These are phyloP conservation scores for Pheosia gnoma DNA, from an alignment of 2,888 invertebrate genomes.

Conservation along the genomic window DNA sequence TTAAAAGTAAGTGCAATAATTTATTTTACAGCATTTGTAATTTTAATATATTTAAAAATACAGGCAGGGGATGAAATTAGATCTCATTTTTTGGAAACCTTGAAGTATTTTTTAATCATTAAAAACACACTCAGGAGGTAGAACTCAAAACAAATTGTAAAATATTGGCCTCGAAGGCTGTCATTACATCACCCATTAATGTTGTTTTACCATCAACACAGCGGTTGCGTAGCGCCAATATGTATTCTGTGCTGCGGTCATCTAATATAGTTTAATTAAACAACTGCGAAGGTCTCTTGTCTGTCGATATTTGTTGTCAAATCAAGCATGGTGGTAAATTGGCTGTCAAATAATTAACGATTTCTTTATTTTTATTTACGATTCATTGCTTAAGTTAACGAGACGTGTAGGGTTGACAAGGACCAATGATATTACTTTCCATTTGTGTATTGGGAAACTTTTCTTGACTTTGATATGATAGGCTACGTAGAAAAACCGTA, in stretches of 20 bases:
- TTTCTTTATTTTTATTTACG: slow-evolving; percentile 1
- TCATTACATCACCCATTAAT: background rate
- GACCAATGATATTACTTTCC: background rate
- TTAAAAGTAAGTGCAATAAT: too few relatives aligned
- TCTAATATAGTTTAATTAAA: background rate
- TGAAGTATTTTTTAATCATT: background rate
- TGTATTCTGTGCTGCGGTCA: background rate
- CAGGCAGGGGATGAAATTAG: too few relatives aligned
- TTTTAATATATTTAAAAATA: too few relatives aligned
- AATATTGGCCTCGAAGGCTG: background rate
- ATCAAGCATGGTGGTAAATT: background rate
- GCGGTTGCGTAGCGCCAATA: too few relatives aligned
- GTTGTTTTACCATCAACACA: slow-evolving; percentile 1
- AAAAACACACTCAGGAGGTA: background rate
- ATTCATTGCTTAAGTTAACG: background rate
- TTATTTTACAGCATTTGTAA: too few relatives aligned
- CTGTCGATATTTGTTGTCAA: background rate
- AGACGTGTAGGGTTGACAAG: background rate
- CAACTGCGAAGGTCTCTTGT: background rate
- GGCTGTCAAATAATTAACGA: background rate
- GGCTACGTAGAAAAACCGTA: too few relatives aligned
- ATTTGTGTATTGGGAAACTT: background rate
- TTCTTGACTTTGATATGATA: background rate
- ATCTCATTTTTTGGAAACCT: too few relatives aligned
- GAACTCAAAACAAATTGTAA: background rate